Evolutionary conservation across 1,140 invertebrate species (phyloP).

Genomic region (Calliopsis andreniformis): DNA sequence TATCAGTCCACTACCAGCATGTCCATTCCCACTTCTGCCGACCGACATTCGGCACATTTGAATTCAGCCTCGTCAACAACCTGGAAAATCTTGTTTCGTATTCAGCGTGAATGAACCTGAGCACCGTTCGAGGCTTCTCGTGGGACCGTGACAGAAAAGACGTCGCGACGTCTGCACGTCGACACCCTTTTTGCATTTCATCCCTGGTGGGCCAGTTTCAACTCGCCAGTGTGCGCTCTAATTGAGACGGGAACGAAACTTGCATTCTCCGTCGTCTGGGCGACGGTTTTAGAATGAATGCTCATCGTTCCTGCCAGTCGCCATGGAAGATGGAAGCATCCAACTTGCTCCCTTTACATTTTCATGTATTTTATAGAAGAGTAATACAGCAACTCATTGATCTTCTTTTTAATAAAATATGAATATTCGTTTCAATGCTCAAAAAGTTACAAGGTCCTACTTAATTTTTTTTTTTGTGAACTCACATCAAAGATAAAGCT

Average conservation of each 20-base stretch:
- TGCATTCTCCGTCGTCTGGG: background rate
- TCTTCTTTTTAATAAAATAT: too few relatives aligned
- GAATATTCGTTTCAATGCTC: too few relatives aligned
- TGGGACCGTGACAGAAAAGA: slow-evolving; percentile 1
- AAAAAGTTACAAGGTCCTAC: too few relatives aligned
- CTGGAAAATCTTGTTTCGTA: slow-evolving; percentile 55
- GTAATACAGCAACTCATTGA: too few relatives aligned
- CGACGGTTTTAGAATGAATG: slow-evolving; percentile 12
- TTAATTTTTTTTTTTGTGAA: too few relatives aligned
- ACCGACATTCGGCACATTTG: slow-evolving; percentile 47
- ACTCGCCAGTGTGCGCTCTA: background rate
- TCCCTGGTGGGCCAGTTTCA: background rate
- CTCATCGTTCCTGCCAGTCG: background rate
- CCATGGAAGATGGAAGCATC: too few relatives aligned
- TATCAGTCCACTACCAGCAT: slow-evolving; percentile 45
- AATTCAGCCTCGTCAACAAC: slow-evolving; percentile 39
- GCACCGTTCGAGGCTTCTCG: background rate
- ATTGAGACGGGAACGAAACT: slow-evolving; percentile 17
- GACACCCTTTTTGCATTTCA: slow-evolving; percentile 11
- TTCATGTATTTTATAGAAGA: too few relatives aligned
- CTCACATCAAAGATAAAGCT: too few relatives aligned
- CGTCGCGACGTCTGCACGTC: background rate
- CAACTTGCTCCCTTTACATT: too few relatives aligned
- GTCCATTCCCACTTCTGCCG: slow-evolving; percentile 37
- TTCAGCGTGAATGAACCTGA: slow-evolving; percentile 28